These are phyloP conservation scores for Macrosiphum euphorbiae DNA, from an alignment of 2,888 invertebrate genomes.

Conservation along the genomic window DNA sequence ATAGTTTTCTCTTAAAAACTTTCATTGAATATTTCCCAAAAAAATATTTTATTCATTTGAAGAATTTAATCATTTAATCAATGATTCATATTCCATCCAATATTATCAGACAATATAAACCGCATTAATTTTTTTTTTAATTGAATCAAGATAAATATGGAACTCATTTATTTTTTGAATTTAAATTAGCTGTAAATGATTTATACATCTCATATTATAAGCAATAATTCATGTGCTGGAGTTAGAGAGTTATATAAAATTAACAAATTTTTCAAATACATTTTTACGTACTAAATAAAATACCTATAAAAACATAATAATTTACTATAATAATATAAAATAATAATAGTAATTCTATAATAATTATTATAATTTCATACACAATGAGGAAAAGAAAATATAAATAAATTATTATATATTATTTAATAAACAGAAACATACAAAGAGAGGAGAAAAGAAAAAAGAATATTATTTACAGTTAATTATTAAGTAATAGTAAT, in stretches of 20 bases:
- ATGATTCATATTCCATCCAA: background rate
- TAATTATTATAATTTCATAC: background rate
- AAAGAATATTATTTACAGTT: background rate
- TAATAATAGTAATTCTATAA: background rate
- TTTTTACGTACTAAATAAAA: background rate
- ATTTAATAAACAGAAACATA: background rate
- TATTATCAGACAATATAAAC: background rate
- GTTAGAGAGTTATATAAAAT: background rate
- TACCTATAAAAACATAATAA: background rate
- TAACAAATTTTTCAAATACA: background rate
- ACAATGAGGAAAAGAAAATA: background rate
- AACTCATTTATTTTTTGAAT: background rate
- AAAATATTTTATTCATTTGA: background rate
- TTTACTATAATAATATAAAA: background rate
- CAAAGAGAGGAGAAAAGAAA: background rate
- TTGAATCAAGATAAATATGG: background rate
- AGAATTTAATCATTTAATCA: slow-evolving; percentile 23
- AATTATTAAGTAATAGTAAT: background rate
- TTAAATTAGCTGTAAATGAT: background rate
- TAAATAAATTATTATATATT: background rate
- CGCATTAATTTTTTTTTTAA: background rate
- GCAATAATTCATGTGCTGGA: background rate
- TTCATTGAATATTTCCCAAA: background rate
- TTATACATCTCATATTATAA: background rate
- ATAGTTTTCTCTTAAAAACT: background rate